These are phyloP conservation scores for Leuctra nigra DNA, from an alignment of 2,888 invertebrate genomes.

Conservation along the genomic window DNA sequence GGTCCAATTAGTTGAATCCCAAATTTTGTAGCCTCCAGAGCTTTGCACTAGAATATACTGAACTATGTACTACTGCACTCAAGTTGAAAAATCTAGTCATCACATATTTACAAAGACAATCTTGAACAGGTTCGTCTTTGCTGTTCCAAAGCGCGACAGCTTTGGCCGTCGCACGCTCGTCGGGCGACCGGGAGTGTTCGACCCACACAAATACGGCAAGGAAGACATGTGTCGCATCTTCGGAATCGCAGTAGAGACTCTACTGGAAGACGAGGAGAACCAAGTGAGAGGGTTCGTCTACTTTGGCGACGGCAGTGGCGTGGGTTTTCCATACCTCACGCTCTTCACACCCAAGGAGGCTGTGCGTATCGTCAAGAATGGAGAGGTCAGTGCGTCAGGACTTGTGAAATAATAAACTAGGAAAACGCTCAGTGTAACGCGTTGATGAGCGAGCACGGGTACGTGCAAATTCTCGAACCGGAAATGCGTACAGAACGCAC, in stretches of 20 bases:
- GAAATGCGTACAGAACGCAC: too few species aligned
- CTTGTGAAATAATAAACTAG: too few species aligned
- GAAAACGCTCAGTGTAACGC: too few species aligned
- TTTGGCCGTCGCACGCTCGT: constrained; percentile 38
- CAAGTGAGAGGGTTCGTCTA: constrained; percentile 41
- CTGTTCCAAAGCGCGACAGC: constrained; percentile 38
- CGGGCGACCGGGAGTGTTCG: constrained; percentile 37
- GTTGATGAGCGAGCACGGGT: too few species aligned
- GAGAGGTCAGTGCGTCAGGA: constrained; percentile 61
- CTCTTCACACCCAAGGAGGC: constrained; percentile 46
- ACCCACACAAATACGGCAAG: constrained; percentile 37
- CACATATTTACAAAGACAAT: too few species aligned
- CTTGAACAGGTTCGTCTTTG: constrained; percentile 38
- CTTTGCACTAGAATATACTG: too few species aligned
- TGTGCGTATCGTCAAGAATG: constrained; percentile 71
- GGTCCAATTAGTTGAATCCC: too few species aligned
- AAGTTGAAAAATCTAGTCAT: too few species aligned
- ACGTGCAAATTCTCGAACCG: too few species aligned
- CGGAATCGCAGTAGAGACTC: constrained; percentile 38
- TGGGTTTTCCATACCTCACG: constrained; percentile 37
- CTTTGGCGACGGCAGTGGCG: constrained; percentile 38
- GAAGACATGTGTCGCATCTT: constrained; percentile 38
- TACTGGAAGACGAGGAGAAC: constrained; percentile 39
- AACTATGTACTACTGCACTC: too few species aligned
- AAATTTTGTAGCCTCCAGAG: too few species aligned